Conservation (phyloP, 2,888 invertebrate genomes). For the Arctia plantaginis region DNA sequence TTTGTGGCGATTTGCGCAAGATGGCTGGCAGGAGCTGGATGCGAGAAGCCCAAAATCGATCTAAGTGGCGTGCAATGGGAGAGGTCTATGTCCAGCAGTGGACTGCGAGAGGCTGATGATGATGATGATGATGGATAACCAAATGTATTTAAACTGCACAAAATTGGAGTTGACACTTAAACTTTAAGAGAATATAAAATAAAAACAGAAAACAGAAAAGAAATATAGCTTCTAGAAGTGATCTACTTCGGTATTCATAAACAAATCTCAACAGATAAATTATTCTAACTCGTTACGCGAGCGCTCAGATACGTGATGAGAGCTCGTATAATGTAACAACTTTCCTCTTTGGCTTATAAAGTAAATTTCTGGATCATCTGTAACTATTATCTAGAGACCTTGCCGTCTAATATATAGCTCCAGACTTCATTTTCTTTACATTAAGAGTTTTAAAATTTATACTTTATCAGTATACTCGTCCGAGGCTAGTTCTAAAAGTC, state of each 20-base stretch:
- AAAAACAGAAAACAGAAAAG: background rate
- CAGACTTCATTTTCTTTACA: background rate
- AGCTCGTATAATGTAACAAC: background rate
- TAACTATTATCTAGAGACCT: slow-evolving; percentile 1
- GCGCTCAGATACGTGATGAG: background rate
- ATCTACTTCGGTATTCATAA: background rate
- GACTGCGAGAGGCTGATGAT: too few relatives aligned
- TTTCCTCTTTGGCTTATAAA: background rate
- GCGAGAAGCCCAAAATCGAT: too few relatives aligned
- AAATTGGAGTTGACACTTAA: too few relatives aligned
- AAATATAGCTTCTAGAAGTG: background rate
- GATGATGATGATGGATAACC: too few relatives aligned
- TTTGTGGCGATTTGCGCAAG: too few relatives aligned
- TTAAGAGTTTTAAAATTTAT: background rate
- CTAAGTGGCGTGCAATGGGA: too few relatives aligned
- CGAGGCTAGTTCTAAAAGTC: background rate
- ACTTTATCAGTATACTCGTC: background rate
- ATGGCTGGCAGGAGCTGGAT: too few relatives aligned
- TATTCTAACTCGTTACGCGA: background rate
- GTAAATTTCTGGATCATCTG: slow-evolving; percentile 7
- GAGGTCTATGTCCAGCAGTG: too few relatives aligned
- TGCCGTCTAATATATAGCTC: background rate
- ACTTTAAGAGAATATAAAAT: too few relatives aligned
- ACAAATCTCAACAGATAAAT: background rate
- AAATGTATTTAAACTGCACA: too few relatives aligned